These are phyloP conservation scores for Ploceus nigricollis DNA, from an alignment of 2,113 vertebrate species.

Conservation along the genomic window DNA sequence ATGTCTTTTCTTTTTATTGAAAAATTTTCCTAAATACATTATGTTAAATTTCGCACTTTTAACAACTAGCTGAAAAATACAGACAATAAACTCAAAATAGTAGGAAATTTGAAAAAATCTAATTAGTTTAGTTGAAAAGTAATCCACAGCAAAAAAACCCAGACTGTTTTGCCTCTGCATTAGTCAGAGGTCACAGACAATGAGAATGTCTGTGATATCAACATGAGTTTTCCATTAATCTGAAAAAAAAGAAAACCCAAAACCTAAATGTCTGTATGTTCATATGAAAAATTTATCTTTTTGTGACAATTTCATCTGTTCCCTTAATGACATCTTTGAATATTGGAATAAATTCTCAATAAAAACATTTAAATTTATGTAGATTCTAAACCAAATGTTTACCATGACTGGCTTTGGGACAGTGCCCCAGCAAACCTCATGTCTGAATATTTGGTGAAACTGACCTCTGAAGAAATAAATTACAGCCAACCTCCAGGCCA, in stretches of 20 bases:
- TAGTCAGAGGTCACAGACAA: neutral
- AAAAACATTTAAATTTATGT: conserved; percentile 11
- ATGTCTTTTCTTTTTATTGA: neutral
- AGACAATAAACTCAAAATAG: neutral
- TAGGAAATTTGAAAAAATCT: neutral
- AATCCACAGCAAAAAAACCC: neutral
- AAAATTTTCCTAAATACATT: neutral
- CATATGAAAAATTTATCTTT: neutral
- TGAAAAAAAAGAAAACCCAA: neutral
- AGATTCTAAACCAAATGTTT: conserved; percentile 26
- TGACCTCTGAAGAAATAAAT: conserved; percentile 49
- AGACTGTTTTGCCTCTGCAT: neutral
- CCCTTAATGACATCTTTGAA: neutral
- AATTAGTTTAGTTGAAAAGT: neutral
- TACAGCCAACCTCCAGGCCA: neutral
- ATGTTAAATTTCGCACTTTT: neutral
- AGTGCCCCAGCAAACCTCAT: conserved; percentile 45
- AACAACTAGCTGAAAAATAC: neutral
- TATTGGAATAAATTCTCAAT: neutral
- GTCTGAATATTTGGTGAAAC: conserved; percentile 34
- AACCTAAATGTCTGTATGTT: neutral
- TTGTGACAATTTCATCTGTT: neutral
- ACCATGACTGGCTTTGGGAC: neutral
- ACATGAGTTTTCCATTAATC: neutral
- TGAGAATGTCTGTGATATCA: neutral